phyloP scores from a whole-genome alignment of 2,113 vertebrate genomes.

The Trematocara marginatum region DNA sequence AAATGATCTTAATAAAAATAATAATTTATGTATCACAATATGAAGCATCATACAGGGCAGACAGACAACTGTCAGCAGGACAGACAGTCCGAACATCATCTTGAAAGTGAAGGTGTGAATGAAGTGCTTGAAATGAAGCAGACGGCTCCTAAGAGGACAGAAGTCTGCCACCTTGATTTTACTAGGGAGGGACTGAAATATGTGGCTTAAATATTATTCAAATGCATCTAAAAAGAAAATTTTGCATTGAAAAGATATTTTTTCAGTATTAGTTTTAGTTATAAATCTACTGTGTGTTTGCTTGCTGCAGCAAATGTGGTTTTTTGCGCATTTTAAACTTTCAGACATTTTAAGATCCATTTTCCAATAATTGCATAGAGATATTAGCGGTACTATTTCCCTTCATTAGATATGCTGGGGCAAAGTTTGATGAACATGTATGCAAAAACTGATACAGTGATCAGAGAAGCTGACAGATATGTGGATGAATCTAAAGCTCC shows the following conservation, averaged over 20 bases:
- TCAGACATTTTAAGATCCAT: neutral
- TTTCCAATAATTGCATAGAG: fast-evolving
- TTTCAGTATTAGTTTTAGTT: neutral
- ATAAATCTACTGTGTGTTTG: neutral
- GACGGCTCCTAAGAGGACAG: fast-evolving
- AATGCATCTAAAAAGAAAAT: fast-evolving
- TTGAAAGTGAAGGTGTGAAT: neutral
- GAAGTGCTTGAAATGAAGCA: neutral
- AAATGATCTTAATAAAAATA: neutral
- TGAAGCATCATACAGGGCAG: neutral
- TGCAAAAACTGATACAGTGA: neutral
- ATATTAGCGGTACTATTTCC: neutral
- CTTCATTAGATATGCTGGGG: neutral
- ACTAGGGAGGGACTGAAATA: fast-evolving
- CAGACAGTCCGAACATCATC: neutral
- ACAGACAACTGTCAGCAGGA: fast-evolving
- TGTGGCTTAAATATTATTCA: neutral
- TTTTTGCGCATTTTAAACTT: neutral
- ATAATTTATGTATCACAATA: neutral
- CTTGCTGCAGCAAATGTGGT: neutral
- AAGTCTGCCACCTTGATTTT: fast-evolving
- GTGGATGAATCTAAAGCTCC: neutral
- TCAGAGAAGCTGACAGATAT: neutral
- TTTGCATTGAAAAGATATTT: neutral
- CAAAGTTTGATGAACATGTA: neutral